phyloP scores from a whole-genome alignment of 1,140 invertebrate species.

The Dreissena rostriformis region DNA sequence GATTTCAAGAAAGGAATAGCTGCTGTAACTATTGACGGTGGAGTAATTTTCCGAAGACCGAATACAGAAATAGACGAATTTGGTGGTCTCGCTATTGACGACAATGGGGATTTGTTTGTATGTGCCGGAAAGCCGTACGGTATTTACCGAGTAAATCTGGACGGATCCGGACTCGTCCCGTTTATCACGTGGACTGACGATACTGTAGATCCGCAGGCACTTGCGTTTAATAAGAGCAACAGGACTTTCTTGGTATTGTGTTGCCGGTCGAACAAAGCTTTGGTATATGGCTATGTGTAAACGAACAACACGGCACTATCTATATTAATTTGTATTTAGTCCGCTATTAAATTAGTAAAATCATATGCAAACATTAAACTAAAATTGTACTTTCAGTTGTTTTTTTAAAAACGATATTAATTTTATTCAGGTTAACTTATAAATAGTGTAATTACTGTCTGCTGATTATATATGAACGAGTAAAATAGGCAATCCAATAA shows the following conservation, averaged over 20 bases:
- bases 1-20: conserved; percentile 37
- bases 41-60: background rate
- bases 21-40: conserved; percentile 26
- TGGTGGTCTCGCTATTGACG: conserved; percentile 34
- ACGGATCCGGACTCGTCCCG: conserved; percentile 14
- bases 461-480: too few species aligned
- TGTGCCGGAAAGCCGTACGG: conserved; percentile 52
- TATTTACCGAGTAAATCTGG: conserved; percentile 26
- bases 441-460: too few species aligned
- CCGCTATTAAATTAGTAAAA: too few species aligned
- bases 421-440: too few species aligned
- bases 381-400: too few species aligned
- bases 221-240: conserved; percentile 20
- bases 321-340: too few species aligned
- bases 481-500: too few species aligned
- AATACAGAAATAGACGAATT: conserved; percentile 18
- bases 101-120: conserved; percentile 12
- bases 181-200: conserved; percentile 32
- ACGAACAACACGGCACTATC: background rate
- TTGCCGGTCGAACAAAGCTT: conserved; percentile 47
- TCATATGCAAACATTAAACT: too few species aligned
- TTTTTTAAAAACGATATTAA: too few species aligned
- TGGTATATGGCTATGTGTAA: conserved; percentile 32
- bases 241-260: conserved; percentile 39
- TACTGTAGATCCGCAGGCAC: conserved; percentile 46